Evolutionary conservation across 2,113 vertebrate genomes (phyloP).

Genomic region (Tragelaphus imberbis): DNA sequence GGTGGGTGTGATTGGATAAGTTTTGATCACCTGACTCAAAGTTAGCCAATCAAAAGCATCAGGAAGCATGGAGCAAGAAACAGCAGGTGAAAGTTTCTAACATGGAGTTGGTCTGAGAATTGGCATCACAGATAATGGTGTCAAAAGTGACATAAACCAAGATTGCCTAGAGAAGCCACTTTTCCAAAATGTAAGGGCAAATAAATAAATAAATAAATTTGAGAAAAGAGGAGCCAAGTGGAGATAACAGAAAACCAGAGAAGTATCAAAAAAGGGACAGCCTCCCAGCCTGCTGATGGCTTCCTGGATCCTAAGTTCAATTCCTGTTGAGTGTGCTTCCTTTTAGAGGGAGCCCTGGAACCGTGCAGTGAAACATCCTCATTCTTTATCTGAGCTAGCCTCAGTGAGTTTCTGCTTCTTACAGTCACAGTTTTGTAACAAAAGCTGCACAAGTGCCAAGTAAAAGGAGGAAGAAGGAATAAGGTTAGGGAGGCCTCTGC

Average conservation of each 20-base stretch:
- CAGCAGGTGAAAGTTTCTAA: not conserved
- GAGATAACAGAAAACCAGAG: not conserved
- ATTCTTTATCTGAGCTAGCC: not conserved
- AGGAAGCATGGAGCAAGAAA: not conserved
- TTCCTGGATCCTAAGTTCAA: not conserved
- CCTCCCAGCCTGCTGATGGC: not conserved
- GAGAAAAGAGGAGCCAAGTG: not conserved
- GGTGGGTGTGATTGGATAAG: not conserved
- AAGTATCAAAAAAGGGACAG: not conserved
- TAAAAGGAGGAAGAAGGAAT: not conserved
- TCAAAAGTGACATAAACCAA: not conserved
- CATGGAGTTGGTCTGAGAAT: not conserved
- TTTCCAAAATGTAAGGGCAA: not conserved
- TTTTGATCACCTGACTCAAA: not conserved
- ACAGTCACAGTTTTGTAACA: not conserved
- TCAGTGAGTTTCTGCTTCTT: not conserved
- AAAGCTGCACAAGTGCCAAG: not conserved
- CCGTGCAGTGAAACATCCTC: fast-evolving
- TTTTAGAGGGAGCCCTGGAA: not conserved
- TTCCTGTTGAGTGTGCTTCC: not conserved
- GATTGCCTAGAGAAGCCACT: not conserved
- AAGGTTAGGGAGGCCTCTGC: not conserved
- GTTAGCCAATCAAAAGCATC: not conserved
- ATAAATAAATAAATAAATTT: not conserved
- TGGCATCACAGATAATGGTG: not conserved